Percentiles rank a stretch among this genome's conserved stretches.
Evolutionary conservation across 2,888 invertebrate genomes (phyloP).

Genomic region (Leptarthrus brevirostris): DNA sequence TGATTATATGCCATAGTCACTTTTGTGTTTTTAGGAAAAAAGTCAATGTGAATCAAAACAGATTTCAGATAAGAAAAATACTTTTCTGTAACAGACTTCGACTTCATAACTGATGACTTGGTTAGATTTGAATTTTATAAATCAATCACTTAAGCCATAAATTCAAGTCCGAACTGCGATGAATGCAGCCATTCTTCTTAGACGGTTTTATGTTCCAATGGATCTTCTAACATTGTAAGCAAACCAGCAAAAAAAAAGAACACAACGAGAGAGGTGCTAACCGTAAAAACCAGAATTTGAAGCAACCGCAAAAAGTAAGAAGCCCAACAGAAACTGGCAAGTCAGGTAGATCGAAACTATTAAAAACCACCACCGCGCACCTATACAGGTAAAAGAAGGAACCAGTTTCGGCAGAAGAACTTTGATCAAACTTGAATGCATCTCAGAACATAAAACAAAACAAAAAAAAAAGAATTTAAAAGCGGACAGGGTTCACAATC

Average conservation of each 20-base stretch:
- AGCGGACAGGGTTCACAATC: too few species aligned
- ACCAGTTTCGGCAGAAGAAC: constrained; percentile 37
- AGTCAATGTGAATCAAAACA: too few species aligned
- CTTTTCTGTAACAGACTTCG: too few species aligned
- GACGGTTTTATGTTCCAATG: constrained; percentile 25
- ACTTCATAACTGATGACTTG: too few species aligned
- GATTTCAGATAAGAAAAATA: too few species aligned
- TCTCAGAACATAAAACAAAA: neutral
- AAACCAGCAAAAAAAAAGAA: neutral
- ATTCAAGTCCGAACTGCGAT: constrained; percentile 3
- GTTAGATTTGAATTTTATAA: constrained; percentile 22
- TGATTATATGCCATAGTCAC: too few species aligned
- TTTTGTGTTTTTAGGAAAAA: too few species aligned
- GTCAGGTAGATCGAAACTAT: neutral
- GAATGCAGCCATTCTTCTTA: constrained; percentile 5
- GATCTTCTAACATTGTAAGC: constrained; percentile 10
- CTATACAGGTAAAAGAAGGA: constrained; percentile 4
- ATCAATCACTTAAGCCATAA: constrained; percentile 28
- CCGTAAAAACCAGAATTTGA: constrained; percentile 29
- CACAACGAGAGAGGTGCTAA: constrained; percentile 11
- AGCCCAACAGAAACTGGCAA: constrained; percentile 3
- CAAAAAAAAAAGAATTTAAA: too few species aligned
- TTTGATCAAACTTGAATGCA: constrained; percentile 42
- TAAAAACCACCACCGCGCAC: neutral
- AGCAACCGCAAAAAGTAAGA: constrained; percentile 12